Evolutionary conservation across 2,888 invertebrate genomes (phyloP).

Genomic region (Axea sp.): DNA sequence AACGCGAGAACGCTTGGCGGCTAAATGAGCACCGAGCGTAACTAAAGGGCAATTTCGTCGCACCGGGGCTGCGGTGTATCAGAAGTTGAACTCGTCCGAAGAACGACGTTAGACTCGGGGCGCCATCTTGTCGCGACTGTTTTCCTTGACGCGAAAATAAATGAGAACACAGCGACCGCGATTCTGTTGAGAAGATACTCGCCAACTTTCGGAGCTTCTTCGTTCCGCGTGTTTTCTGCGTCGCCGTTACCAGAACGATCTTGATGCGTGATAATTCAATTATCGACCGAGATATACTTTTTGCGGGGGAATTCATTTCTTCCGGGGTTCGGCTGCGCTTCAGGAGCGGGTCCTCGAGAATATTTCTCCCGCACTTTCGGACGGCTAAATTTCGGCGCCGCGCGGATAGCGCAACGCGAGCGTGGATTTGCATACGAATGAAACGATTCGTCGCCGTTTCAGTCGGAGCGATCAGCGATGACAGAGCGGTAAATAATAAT

Average conservation of each 20-base stretch:
- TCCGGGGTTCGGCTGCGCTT: no score
- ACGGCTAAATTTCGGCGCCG: no score
- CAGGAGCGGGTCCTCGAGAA: no score
- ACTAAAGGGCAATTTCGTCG: conserved; percentile 17
- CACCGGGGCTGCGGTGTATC: conserved; percentile 13
- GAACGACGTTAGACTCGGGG: conserved; percentile 12
- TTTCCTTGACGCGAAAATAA: conserved; percentile 47
- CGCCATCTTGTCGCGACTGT: conserved; percentile 50
- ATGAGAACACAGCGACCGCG: conserved; percentile 38
- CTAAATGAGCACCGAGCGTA: conserved; percentile 12
- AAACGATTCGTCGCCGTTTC: no score
- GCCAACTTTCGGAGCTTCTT: conserved; percentile 25
- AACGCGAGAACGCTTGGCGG: conserved; percentile 21
- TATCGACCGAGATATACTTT: conserved; percentile 43
- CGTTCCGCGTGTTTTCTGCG: conserved; percentile 4
- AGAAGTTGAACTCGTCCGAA: conserved; percentile 21
- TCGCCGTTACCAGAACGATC: conserved; percentile 12
- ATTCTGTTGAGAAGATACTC: conserved; percentile 25
- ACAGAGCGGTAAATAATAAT: no score
- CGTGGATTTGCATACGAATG: no score
- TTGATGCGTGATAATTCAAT: conserved; percentile 39
- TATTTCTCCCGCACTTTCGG: no score
- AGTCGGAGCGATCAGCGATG: no score
- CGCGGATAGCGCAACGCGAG: no score
- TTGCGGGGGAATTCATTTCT: no score